Conservation (phyloP, 2,888 invertebrate species). For the Conops quadrifasciatus region DNA sequence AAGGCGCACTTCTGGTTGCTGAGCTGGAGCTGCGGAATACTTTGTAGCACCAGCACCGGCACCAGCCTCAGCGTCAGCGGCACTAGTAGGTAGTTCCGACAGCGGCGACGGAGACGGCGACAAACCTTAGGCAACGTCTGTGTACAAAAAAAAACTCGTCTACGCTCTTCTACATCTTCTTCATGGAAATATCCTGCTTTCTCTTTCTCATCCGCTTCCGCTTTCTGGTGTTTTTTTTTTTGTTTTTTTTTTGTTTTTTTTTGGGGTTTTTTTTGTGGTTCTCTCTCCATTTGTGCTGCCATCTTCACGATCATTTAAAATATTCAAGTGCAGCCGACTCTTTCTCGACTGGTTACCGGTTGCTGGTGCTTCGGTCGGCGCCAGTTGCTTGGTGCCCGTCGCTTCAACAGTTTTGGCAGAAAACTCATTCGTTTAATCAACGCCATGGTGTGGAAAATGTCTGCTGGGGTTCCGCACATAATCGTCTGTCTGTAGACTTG, state of each 20-base stretch:
- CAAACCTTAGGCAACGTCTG: no score
- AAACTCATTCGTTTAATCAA: constrained; percentile 25
- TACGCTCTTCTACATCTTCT: background rate
- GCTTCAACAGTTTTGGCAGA: background rate
- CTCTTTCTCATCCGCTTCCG: constrained; percentile 1
- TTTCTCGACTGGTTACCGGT: background rate
- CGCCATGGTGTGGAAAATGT: constrained; percentile 30
- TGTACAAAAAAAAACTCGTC: background rate
- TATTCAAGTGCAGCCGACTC: constrained; percentile 28
- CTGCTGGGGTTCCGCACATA: constrained; percentile 3
- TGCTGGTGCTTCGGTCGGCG: background rate
- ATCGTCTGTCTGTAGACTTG: background rate
- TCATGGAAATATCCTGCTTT: background rate
- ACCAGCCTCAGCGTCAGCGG: background rate
- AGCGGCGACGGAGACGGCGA: background rate
- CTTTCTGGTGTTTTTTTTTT: background rate
- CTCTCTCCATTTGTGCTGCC: background rate
- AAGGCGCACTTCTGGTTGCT: constrained; percentile 12
- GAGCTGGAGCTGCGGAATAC: background rate
- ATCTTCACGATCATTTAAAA: constrained; percentile 11
- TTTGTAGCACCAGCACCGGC: background rate
- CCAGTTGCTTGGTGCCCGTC: background rate
- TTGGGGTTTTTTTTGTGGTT: background rate
- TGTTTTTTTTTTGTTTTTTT: background rate
- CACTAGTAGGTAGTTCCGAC: background rate